Evolutionary conservation across 30 jellyfish, hydroid and myxozoan species (phyloP).

Genomic region (Catostylus mosaicus): DNA sequence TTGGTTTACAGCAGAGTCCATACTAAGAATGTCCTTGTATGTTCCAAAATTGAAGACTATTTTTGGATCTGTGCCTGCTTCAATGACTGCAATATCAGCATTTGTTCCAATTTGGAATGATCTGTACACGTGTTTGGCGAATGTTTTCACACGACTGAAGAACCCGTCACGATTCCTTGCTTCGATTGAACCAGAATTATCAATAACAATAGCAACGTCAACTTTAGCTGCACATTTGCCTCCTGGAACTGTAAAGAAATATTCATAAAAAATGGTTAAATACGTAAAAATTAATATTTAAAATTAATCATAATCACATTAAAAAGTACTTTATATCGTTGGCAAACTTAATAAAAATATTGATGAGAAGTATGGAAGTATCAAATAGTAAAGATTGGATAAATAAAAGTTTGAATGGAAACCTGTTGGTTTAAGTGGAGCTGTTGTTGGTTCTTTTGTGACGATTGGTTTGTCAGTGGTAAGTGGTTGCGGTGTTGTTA

Average conservation of each 20-base stretch:
- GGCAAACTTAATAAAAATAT: neutral
- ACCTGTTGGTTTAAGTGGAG: conserved; percentile 43
- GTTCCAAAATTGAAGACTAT: conserved; percentile 81
- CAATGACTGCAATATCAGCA: conserved; percentile 88
- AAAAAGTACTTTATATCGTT: neutral
- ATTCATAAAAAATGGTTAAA: neutral
- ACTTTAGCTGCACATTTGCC: conserved; percentile 78
- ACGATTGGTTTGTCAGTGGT: conserved; percentile 24
- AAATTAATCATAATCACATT: neutral
- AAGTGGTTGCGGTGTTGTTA: conserved; percentile 35
- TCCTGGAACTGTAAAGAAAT: conserved; percentile 19
- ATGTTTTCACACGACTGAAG: conserved; percentile 74
- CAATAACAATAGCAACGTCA: conserved; percentile 80
- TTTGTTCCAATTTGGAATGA: conserved; percentile 71
- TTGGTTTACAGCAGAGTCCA: conserved; percentile 73
- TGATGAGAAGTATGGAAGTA: neutral
- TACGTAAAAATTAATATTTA: neutral
- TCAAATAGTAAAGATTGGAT: neutral
- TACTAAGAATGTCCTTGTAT: conserved; percentile 52
- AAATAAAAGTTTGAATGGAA: neutral
- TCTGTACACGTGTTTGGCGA: conserved; percentile 71
- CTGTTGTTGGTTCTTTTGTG: conserved; percentile 17
- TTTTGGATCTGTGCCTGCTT: conserved; percentile 89
- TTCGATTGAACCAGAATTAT: conserved; percentile 96
- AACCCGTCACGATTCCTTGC: conserved; percentile 88